Percentiles rank a stretch among this genome's conserved stretches.
Conservation (phyloP, 2,113 vertebrate species). For the Chionodraco myersi region DNA sequence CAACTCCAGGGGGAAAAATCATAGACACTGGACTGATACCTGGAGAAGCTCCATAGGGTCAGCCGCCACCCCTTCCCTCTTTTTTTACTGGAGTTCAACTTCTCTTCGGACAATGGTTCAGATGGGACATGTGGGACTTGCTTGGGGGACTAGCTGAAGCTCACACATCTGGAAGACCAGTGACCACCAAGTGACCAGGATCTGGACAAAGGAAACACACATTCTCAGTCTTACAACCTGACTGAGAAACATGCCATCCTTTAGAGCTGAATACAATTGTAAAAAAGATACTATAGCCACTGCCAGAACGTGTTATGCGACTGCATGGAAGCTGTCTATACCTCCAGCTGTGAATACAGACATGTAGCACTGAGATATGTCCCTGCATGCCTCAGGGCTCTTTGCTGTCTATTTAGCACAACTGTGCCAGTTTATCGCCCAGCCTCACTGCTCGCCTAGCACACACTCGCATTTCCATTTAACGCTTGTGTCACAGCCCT, state of each 20-base stretch:
- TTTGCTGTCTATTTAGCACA: background rate
- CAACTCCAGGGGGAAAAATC: no score
- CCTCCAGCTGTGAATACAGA: background rate
- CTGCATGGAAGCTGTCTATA: background rate
- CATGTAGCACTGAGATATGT: background rate
- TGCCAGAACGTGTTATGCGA: background rate
- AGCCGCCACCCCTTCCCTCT: no score
- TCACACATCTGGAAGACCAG: no score
- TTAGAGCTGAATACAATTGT: background rate
- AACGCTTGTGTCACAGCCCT: slow-evolving; percentile 20
- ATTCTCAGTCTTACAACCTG: no score
- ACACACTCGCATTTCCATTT: slow-evolving; percentile 45
- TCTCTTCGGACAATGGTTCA: no score
- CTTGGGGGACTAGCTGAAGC: no score
- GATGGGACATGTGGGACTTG: no score
- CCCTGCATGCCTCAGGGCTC: background rate
- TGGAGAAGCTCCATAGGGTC: no score
- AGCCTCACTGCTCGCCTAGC: background rate
- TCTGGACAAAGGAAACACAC: no score
- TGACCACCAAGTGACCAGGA: no score
- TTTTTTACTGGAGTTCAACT: no score
- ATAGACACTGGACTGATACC: no score
- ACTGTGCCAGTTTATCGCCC: background rate
- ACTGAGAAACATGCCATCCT: background rate
- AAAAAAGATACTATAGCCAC: background rate